Percentiles rank a stretch among this genome's conserved stretches.
These are phyloP conservation scores for Amorpha juglandis DNA, from an alignment of 2,888 invertebrate genomes.

Conservation along the genomic window DNA sequence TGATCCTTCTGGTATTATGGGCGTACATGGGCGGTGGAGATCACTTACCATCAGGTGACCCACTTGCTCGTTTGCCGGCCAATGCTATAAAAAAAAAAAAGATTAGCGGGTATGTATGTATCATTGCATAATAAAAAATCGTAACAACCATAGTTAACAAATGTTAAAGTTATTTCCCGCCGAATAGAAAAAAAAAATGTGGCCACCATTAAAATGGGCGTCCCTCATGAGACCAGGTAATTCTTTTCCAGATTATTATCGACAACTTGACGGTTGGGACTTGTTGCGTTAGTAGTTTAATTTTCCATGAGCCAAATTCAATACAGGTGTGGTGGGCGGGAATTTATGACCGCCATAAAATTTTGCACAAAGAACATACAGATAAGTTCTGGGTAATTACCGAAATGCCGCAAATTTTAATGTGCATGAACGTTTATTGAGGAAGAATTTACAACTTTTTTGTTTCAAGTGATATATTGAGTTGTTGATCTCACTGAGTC, in stretches of 20 bases:
- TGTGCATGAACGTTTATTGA: slow-evolving; percentile 38
- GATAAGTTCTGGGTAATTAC: slow-evolving; percentile 57
- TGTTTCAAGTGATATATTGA: slow-evolving; percentile 12
- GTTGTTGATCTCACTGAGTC: slow-evolving; percentile 5
- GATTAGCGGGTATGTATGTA: too few relatives aligned
- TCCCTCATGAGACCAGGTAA: too few relatives aligned
- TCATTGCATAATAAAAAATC: too few relatives aligned
- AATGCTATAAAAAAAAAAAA: too few relatives aligned
- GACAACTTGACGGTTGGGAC: slow-evolving; percentile 38
- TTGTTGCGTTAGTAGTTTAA: slow-evolving; percentile 59
- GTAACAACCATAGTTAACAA: too few relatives aligned
- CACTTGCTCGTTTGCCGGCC: too few relatives aligned
- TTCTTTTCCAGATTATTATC: background rate
- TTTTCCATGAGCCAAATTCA: slow-evolving; percentile 61
- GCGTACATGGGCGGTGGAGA: too few relatives aligned
- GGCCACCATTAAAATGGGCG: too few relatives aligned
- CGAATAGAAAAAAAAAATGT: too few relatives aligned
- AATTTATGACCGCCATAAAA: slow-evolving; percentile 71
- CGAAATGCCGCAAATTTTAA: slow-evolving; percentile 29
- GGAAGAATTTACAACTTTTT: slow-evolving; percentile 14
- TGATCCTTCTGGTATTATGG: too few relatives aligned
- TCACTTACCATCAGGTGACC: too few relatives aligned
- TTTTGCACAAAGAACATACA: slow-evolving; percentile 62
- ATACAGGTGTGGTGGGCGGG: slow-evolving; percentile 57
- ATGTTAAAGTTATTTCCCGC: too few relatives aligned